phyloP scores from a whole-genome alignment of 2,797 vertebrate genomes.

The Nyctalus aviator region DNA sequence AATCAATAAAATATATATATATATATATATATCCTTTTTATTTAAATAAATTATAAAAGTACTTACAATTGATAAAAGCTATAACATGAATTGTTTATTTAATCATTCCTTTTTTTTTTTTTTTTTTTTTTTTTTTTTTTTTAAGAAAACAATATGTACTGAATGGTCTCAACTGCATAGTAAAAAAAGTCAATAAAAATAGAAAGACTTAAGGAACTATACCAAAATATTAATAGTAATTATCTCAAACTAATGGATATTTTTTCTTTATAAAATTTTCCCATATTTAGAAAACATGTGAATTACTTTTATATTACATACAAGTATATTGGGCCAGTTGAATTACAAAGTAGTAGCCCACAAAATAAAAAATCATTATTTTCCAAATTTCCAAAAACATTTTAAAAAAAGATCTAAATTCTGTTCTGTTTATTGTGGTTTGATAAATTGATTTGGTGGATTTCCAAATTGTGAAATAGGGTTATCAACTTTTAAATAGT shows the following conservation, averaged over 20 bases:
- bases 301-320: constrained; percentile 53
- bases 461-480: constrained; percentile 24
- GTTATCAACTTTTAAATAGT: not conserved
- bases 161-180: not conserved
- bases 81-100: too few species aligned
- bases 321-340: not conserved
- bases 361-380: constrained; percentile 26
- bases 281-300: not conserved
- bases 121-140: not conserved
- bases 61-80: too few species aligned
- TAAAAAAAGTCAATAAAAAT: not conserved
- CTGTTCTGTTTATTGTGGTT: not conserved
- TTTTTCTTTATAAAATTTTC: constrained; percentile 48
- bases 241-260: not conserved
- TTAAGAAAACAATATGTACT: constrained; percentile 2
- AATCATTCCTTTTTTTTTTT: not conserved
- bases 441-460: constrained; percentile 33
- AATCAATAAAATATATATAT: too few species aligned
- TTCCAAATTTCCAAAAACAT: constrained; percentile 24
- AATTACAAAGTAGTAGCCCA: not conserved
- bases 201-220: not conserved
- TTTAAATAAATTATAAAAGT: too few species aligned
- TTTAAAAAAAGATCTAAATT: constrained; percentile 32
- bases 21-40: too few species aligned
- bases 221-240: constrained; percentile 45